phyloP scores from a whole-genome alignment of 2,888 invertebrate genomes.

The Cetonia aurata region DNA sequence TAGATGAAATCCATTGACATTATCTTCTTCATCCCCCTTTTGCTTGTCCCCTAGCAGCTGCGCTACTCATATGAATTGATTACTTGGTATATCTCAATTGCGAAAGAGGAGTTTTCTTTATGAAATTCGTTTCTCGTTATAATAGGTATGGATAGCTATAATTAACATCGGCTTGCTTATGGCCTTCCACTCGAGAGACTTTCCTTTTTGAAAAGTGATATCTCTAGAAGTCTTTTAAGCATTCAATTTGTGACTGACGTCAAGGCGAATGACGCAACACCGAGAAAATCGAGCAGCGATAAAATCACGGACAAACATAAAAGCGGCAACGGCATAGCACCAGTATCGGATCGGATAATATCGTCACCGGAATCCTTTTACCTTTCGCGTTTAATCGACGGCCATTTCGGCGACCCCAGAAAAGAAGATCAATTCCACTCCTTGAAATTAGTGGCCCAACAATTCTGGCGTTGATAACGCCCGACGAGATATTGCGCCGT shows the following conservation, averaged over 20 bases:
- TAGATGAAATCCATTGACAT: too few species aligned
- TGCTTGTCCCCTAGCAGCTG: too few species aligned
- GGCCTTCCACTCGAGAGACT: too few species aligned
- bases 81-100: too few species aligned
- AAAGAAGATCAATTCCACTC: conserved; percentile 29
- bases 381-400: conserved; percentile 21
- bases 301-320: conserved; percentile 14
- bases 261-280: conserved; percentile 1
- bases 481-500: conserved; percentile 28
- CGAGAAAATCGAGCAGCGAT: not conserved
- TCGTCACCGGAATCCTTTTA: conserved; percentile 7
- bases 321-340: conserved; percentile 14
- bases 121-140: too few species aligned
- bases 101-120: too few species aligned
- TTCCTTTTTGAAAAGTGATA: conserved; percentile 8
- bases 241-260: conserved; percentile 22
- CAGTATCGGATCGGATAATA: not conserved
- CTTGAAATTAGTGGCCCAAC: conserved; percentile 30
- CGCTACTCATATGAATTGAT: too few species aligned
- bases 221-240: conserved; percentile 8
- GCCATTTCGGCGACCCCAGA: conserved; percentile 7
- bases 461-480: conserved; percentile 33
- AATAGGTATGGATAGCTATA: too few species aligned
- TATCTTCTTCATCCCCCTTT: too few species aligned
- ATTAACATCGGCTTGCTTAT: too few species aligned